Percentiles rank a stretch among this genome's conserved stretches.
Conservation (phyloP, 2,797 vertebrate genomes). For the Tiaroga cobitis region DNA sequence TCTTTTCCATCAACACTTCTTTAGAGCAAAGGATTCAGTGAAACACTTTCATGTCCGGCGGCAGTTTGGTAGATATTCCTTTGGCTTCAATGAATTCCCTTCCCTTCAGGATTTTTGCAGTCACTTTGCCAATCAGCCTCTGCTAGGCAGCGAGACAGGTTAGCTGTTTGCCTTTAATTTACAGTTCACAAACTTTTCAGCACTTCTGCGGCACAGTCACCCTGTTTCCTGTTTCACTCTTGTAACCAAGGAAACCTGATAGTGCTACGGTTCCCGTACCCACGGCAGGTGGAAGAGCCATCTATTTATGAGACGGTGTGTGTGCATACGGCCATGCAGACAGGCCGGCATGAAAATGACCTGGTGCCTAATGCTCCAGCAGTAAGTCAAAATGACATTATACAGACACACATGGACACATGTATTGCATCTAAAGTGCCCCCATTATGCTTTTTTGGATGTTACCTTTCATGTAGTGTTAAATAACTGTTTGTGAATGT, state of each 20-base stretch:
- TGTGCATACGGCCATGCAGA: constrained; percentile 94
- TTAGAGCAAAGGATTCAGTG: constrained; percentile 91
- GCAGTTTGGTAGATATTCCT: constrained; percentile 79
- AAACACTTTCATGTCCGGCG: constrained; percentile 92
- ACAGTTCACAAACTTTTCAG: not conserved
- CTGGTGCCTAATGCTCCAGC: constrained; percentile 88
- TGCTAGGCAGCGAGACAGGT: constrained; percentile 96
- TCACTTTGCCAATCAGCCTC: constrained; percentile 95
- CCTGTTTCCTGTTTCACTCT: not conserved
- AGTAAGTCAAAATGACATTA: constrained; percentile 73
- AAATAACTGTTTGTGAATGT: not conserved
- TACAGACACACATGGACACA: not conserved
- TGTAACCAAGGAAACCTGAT: constrained; percentile 86
- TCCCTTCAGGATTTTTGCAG: constrained; percentile 86
- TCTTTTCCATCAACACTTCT: not conserved
- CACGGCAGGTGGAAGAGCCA: constrained; percentile 89
- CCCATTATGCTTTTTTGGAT: not conserved
- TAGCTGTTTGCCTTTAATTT: not conserved
- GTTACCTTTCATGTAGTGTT: not conserved
- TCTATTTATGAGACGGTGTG: constrained; percentile 95
- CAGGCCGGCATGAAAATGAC: constrained; percentile 85
- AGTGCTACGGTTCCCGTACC: constrained; percentile 89
- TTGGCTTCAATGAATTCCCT: constrained; percentile 91
- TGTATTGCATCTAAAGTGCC: not conserved
- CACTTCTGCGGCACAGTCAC: not conserved